phyloP scores from a whole-genome alignment of 2,797 vertebrate genomes.

The Eurystomus glaucurus region DNA sequence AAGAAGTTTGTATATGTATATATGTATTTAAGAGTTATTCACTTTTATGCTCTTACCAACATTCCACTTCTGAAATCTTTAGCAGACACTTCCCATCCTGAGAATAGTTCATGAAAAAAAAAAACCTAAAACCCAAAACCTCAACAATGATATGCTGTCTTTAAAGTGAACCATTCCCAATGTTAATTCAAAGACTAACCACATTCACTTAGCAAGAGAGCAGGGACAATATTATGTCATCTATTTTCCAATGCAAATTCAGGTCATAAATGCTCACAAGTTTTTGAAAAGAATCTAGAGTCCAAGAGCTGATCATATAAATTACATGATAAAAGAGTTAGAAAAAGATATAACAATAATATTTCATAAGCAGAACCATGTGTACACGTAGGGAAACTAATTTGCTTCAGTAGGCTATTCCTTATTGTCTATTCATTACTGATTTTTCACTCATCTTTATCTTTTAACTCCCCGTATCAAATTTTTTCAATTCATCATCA shows the following conservation, averaged over 20 bases:
- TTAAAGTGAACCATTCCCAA: background rate
- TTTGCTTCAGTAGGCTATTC: background rate
- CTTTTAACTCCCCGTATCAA: conserved; percentile 34
- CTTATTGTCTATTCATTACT: background rate
- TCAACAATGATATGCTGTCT: background rate
- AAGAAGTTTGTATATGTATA: conserved; percentile 1
- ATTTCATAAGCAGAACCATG: conserved; percentile 22
- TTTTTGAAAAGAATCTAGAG: background rate
- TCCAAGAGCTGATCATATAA: background rate
- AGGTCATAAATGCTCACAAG: background rate
- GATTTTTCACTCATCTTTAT: conserved; percentile 45
- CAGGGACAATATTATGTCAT: background rate
- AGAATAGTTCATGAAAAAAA: background rate
- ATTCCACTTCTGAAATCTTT: conserved; percentile 43
- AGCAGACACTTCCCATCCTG: background rate
- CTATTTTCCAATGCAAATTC: conserved; percentile 2
- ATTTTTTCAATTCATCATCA: conserved; percentile 23
- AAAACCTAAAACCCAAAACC: background rate
- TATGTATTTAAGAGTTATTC: conserved; percentile 35
- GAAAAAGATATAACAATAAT: background rate
- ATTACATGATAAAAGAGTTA: conserved; percentile 19
- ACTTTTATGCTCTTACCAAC: conserved; percentile 4
- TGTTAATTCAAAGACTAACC: background rate
- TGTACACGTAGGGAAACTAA: background rate
- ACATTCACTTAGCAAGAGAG: background rate